Base-by-base conservation (phyloP, 2,888 invertebrate genomes). In the Tipula helvola region DNA sequence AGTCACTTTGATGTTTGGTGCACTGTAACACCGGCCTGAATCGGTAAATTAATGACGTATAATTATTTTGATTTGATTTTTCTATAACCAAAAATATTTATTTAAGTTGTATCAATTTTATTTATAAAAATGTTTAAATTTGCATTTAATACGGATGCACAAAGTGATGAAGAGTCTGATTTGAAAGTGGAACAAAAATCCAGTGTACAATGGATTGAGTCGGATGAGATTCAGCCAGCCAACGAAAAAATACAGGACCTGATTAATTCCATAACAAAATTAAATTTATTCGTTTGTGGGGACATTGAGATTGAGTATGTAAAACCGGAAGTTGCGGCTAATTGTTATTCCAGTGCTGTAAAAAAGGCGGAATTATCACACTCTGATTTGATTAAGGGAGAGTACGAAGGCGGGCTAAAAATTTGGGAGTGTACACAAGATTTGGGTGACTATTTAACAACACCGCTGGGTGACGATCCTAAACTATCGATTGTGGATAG, bases 371-470 rank as follows among this genome's bases (percentile, higher is more conserved):
- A 95, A 89, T 91, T 93, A 85, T 92, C 92, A 88, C 94, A 96
- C 89, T 95, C 96, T 10, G 97, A 97, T 92, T 92, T 97, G 86
- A 90, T 96, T 87, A 92, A 95, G 71, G 95, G 95, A 8, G 93
- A 94, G 89, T 97, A 97, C 92, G 97, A 97, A 94, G 96, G 98
- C 89, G 99, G 99, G 10, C 93, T 98, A 42, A 98, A 98, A 93
- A 94, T 98, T 87, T 99, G 99, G 99, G 98, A 99, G 92, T 97
- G 98, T 90, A 96, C 97, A 5, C 92, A 94, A 89, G 98, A 98
- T 90, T 91, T 98, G 87, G 91, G 95, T 52, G 91, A 94, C 87
- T 97, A 95, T 90, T 90, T 98, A 52, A 89, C 92, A 4, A 89
- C 91, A 88, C 87, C 89, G 12, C 44, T 28, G 87, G 87, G 89